phyloP scores from a whole-genome alignment of 1,140 invertebrate genomes.

The Drosophila virilis region DNA sequence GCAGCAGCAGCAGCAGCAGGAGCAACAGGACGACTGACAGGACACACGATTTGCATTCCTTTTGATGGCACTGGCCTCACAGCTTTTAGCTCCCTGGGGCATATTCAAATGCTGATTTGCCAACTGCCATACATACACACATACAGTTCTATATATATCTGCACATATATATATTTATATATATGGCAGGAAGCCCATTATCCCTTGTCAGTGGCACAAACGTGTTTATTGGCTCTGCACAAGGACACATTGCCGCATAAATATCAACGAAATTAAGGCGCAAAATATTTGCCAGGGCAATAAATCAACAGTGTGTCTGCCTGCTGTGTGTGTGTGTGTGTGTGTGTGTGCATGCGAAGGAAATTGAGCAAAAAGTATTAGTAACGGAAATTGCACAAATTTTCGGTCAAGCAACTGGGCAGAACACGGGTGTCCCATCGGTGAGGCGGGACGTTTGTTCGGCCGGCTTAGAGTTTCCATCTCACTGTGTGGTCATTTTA shows the following conservation, averaged over 20 bases:
- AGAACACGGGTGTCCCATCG: conserved; percentile 22
- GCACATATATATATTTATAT: neutral
- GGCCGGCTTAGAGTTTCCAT: neutral
- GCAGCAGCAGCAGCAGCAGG: neutral
- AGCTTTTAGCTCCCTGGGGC: conserved; percentile 52
- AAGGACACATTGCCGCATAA: conserved; percentile 77
- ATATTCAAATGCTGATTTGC: conserved; percentile 78
- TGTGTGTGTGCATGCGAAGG: conserved; percentile 47
- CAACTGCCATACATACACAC: neutral
- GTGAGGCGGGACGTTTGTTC: neutral
- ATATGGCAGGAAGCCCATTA: conserved; percentile 57
- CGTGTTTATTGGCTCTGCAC: conserved; percentile 73
- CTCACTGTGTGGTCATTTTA: conserved; percentile 66
- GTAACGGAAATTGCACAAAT: conserved; percentile 81
- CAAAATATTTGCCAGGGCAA: conserved; percentile 68
- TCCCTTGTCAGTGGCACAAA: conserved; percentile 78
- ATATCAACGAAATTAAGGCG: conserved; percentile 82
- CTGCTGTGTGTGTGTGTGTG: conserved; percentile 22
- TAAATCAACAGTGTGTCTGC: conserved; percentile 65
- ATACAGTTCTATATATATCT: neutral
- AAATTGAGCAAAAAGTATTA: conserved; percentile 80
- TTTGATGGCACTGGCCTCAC: conserved; percentile 52
- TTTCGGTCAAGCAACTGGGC: conserved; percentile 56
- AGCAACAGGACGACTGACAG: conserved; percentile 30
- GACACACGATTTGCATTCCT: conserved; percentile 73